Conservation (phyloP, 2,888 invertebrate species). For the Eupithecia tripunctaria region DNA sequence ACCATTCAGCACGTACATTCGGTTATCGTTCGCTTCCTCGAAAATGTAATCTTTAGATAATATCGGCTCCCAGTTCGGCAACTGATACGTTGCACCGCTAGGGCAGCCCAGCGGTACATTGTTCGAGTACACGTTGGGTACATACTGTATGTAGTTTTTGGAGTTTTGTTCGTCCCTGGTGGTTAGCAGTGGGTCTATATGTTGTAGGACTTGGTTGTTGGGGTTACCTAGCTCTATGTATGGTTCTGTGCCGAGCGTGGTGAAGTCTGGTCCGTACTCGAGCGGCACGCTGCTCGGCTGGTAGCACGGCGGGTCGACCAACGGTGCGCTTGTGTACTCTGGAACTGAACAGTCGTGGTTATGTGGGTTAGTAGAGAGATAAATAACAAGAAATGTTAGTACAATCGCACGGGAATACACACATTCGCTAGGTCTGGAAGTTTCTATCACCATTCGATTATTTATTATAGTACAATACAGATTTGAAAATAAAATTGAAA, state of each 20-base stretch:
- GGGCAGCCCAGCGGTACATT: not conserved
- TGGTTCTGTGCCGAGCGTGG: conserved; percentile 42
- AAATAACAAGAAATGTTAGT: not conserved
- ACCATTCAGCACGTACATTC: conserved; percentile 60
- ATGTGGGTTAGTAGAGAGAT: not conserved
- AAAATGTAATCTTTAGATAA: conserved; percentile 60
- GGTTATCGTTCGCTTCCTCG: conserved; percentile 53
- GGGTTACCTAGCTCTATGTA: conserved; percentile 54
- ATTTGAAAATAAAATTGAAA: not conserved
- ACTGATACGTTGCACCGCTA: no score
- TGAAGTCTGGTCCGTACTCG: conserved; percentile 74
- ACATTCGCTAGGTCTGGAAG: not conserved
- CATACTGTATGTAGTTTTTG: not conserved
- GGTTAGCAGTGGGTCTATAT: conserved; percentile 74
- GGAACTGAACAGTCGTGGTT: conserved; percentile 22
- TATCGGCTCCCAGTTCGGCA: conserved; percentile 56
- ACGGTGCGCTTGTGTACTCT: conserved; percentile 17
- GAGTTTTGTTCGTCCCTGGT: conserved; percentile 43
- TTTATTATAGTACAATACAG: not conserved
- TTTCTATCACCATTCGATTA: not conserved
- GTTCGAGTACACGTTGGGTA: conserved; percentile 23
- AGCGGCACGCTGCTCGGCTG: conserved; percentile 41
- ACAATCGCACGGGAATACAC: not conserved
- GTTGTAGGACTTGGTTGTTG: conserved; percentile 68
- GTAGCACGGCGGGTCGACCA: conserved; percentile 19